A percentile compares a stretch with the other conserved stretches of the same genome.
phyloP scores from a whole-genome alignment of 2,797 vertebrate genomes.

The Spinus pinus region DNA sequence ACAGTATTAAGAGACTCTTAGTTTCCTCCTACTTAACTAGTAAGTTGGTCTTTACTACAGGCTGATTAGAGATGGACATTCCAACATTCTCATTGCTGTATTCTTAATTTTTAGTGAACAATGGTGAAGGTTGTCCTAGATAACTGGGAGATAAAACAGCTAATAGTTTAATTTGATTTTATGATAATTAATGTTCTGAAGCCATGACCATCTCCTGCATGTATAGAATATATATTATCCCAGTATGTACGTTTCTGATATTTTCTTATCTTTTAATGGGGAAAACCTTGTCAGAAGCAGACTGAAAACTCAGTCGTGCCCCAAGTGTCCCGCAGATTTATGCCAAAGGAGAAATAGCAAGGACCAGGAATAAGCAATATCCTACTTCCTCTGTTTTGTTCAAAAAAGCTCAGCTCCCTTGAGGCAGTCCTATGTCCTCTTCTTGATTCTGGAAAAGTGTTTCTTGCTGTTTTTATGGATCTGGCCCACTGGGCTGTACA shows the following conservation, averaged over 20 bases:
- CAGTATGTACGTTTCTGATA: neutral
- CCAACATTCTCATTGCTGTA: neutral
- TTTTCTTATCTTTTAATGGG: neutral
- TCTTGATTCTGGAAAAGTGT: neutral
- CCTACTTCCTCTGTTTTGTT: neutral
- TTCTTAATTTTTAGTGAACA: neutral
- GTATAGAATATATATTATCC: neutral
- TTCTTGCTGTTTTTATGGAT: neutral
- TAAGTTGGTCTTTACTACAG: neutral
- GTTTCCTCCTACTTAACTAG: neutral
- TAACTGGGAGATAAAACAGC: neutral
- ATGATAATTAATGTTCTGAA: neutral
- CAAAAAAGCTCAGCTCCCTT: neutral
- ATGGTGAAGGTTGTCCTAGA: neutral
- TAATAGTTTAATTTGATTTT: neutral
- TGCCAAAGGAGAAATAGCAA: neutral
- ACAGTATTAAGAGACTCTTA: neutral
- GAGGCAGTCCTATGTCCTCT: neutral
- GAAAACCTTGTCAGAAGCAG: neutral
- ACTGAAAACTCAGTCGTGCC: neutral
- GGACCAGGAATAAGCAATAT: neutral
- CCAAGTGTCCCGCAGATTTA: neutral
- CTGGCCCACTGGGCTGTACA: fast-evolving
- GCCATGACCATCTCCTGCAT: neutral
- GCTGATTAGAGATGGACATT: neutral